Conservation (phyloP, 2,797 vertebrate species). For the Hydrophis major region DNA sequence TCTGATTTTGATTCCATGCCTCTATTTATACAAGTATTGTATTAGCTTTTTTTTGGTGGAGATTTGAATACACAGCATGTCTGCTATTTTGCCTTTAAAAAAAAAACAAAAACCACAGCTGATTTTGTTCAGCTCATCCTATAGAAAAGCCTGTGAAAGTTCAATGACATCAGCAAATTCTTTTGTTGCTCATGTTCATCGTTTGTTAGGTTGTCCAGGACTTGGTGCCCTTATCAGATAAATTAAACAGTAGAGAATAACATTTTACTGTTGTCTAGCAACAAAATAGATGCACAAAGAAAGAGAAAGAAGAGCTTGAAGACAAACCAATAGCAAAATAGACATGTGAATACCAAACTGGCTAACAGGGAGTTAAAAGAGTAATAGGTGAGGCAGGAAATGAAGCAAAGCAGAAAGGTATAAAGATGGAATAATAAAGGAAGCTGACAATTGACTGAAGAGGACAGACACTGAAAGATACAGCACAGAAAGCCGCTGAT, state of each 20-base stretch:
- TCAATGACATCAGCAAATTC: background rate
- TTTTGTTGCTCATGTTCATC: background rate
- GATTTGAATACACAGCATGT: background rate
- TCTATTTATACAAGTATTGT: no score
- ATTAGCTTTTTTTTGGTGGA: background rate
- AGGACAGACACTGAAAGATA: conserved; percentile 23
- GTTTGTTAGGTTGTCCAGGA: background rate
- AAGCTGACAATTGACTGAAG: conserved; percentile 17
- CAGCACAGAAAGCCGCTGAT: conserved; percentile 30
- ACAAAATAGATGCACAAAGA: background rate
- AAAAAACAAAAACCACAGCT: no score
- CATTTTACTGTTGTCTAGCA: background rate
- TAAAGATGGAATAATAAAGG: conserved; percentile 19
- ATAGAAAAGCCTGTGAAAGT: no score
- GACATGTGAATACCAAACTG: background rate
- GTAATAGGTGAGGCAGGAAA: conserved; percentile 24
- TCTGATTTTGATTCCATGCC: no score
- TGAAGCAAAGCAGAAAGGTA: conserved; percentile 28
- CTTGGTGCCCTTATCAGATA: no score
- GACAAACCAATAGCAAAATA: background rate
- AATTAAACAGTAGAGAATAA: background rate
- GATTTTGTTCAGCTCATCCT: background rate
- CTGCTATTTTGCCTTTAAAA: no score
- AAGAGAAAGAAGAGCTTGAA: background rate
- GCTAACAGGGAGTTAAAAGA: conserved; percentile 17